Conservation (phyloP, 2,888 invertebrate genomes). For the Netelia fuscicornis region DNA sequence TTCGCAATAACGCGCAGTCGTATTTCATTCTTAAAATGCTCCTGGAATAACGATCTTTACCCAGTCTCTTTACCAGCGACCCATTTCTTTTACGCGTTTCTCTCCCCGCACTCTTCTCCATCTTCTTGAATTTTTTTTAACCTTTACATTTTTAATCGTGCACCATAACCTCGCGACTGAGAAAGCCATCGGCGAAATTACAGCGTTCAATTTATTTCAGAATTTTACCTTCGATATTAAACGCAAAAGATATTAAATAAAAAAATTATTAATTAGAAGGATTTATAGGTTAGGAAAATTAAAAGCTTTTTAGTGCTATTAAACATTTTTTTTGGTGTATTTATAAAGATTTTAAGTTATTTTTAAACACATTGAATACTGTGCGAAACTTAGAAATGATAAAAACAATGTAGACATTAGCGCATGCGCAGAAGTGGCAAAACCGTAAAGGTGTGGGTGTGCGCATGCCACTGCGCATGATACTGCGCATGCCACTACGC, state of each 20-base stretch:
- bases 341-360: too few species aligned
- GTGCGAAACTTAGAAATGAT: too few species aligned
- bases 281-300: too few species aligned
- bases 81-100: slow-evolving; percentile 42
- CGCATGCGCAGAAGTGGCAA: too few species aligned
- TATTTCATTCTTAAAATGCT: slow-evolving; percentile 46
- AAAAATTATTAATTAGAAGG: not conserved
- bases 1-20: slow-evolving; percentile 16
- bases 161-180: slow-evolving; percentile 13
- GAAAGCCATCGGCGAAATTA: slow-evolving; percentile 30
- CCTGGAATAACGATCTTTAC: not conserved
- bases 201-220: not conserved
- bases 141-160: not conserved
- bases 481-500: too few species aligned
- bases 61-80: not conserved
- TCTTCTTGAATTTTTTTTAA: not conserved
- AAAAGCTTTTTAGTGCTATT: too few species aligned
- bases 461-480: too few species aligned
- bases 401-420: too few species aligned
- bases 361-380: too few species aligned
- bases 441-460: too few species aligned
- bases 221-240: not conserved
- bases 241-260: not conserved
- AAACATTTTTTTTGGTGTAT: too few species aligned
- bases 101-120: slow-evolving; percentile 18